Evolutionary conservation across 1,140 invertebrate genomes (phyloP), one percentile per base, ranked within the genome.

Genomic region (Euglossa dilemma): DNA sequence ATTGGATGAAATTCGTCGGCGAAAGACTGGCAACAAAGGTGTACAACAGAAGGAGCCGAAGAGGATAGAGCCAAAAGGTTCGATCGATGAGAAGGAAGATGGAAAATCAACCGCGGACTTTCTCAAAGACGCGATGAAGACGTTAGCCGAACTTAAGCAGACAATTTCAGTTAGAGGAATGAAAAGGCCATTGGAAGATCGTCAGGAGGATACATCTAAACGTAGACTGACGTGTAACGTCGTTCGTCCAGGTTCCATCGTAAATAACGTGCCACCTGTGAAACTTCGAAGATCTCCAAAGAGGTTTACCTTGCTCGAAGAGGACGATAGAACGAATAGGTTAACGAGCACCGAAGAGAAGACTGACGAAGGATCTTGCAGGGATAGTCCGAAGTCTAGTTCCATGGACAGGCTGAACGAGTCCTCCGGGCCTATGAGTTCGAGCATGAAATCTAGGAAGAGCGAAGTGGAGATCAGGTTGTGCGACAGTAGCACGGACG

Each of bases 1-100:
- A 0, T 81, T 95, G 72, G 94, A 94, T 0, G 94, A 95, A 83
- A 95, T 95, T 18, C 91, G 90, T 1, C 86, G 77, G 12, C 85
- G 91, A 2, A 93, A 90, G 50, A 77, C 61, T 67, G n/a, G n/a
- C n/a, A n/a, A n/a, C 47, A 74, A 74, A 66, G 12, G 14, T 57
- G 25, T 59, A 18, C n/a, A 63, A 20, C 50, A 23, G 28, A 14
- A 36, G 14, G 0, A 25, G 14, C 4, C 11, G 1, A 36, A 18
- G 14, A 20, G 20, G 2, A 43, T 5, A 9, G 47, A 57, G 28
- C 6, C n/a, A 45, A 54, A 23, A 23, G 14, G 18, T 45, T 12
- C 50, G 28, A 28, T 16, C 47, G 28, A 56, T 43, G 45, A 23
- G n/a, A 28, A 25, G 8, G 25, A 57, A 43, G 23, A 20, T 14